A percentile compares a stretch with the other conserved stretches of the same genome.
phyloP scores from a whole-genome alignment of 1,140 invertebrate genomes.

The Cydia fagiglandana region DNA sequence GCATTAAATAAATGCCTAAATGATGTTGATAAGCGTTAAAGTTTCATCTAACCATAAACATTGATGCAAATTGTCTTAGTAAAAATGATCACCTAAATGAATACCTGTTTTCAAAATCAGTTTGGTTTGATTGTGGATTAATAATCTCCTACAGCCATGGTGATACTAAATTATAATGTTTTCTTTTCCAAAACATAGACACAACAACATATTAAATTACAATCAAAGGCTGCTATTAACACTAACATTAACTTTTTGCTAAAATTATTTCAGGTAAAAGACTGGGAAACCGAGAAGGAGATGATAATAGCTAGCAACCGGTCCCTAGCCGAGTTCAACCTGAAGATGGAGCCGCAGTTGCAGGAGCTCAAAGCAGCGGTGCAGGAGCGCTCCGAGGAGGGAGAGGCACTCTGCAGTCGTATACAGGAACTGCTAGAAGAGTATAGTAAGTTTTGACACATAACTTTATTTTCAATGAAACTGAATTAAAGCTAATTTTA shows the following conservation, averaged over 20 bases:
- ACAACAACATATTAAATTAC: too few relatives aligned
- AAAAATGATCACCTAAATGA: not conserved
- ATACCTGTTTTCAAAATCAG: not conserved
- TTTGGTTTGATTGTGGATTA: too few relatives aligned
- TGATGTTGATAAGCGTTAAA: not conserved
- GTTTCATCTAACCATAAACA: too few relatives aligned
- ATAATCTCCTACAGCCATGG: not conserved
- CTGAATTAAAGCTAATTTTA: too few relatives aligned
- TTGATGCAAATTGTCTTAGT: too few relatives aligned
- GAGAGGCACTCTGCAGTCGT: conserved; percentile 82
- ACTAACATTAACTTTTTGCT: not conserved
- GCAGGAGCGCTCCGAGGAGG: conserved; percentile 84
- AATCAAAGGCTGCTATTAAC: too few relatives aligned
- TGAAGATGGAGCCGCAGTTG: conserved; percentile 90
- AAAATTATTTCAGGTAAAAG: conserved; percentile 83
- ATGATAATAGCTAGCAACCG: conserved; percentile 91
- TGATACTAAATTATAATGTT: too few relatives aligned
- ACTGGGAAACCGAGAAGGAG: conserved; percentile 90
- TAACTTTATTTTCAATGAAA: too few relatives aligned
- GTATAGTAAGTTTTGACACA: conserved; percentile 80
- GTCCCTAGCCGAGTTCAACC: conserved; percentile 91
- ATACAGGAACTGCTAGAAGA: conserved; percentile 85
- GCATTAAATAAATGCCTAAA: not conserved
- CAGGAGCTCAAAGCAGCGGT: conserved; percentile 85
- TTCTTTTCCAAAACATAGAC: too few relatives aligned